Evolutionary conservation across 2,797 vertebrate genomes (phyloP).

Genomic region (Dryobates pubescens): DNA sequence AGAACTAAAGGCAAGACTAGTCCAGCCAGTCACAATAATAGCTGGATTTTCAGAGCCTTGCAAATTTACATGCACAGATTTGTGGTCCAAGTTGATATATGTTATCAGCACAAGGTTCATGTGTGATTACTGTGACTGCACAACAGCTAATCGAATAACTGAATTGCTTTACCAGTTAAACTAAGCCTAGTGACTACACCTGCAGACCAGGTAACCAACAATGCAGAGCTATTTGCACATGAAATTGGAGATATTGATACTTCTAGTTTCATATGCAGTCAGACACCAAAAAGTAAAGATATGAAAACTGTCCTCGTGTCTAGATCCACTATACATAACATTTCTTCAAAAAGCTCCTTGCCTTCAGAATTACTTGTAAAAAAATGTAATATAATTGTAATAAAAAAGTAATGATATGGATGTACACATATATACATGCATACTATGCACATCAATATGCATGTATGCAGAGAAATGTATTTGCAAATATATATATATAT

Average conservation of each 20-base stretch:
- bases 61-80: neutral
- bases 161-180: neutral
- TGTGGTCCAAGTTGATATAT: neutral
- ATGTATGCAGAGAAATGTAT: neutral
- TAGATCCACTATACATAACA: neutral
- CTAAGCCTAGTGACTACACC: neutral
- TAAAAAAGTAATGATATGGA: neutral
- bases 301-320: neutral
- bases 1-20: neutral
- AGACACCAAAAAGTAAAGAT: neutral
- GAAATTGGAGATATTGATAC: neutral
- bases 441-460: neutral
- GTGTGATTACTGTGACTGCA: neutral
- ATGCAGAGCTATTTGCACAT: neutral
- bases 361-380: neutral
- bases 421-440: neutral
- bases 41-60: neutral
- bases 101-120: neutral
- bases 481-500: neutral
- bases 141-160: neutral
- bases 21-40: neutral
- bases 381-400: neutral
- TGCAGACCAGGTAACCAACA: neutral
- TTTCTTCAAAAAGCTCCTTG: neutral
- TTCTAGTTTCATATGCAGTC: neutral